Evolutionary conservation across 2,797 vertebrate species (phyloP).

Genomic region (Siniperca obscura): DNA sequence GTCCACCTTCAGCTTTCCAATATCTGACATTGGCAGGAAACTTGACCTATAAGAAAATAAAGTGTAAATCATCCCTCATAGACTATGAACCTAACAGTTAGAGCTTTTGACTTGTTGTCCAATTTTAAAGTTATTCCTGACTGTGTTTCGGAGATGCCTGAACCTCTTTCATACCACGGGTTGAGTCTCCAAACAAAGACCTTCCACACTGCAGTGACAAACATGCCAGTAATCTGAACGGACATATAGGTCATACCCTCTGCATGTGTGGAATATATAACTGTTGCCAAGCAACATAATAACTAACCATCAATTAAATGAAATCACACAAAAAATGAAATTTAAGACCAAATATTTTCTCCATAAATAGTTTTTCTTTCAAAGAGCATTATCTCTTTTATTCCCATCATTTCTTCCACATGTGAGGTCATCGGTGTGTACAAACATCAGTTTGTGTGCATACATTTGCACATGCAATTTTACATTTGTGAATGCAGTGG

Average conservation of each 20-base stretch:
- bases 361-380: not conserved
- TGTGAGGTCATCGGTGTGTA: not conserved
- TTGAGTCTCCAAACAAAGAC: conserved; percentile 50
- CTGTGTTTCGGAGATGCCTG: conserved; percentile 5
- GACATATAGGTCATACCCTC: conserved; percentile 46
- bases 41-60: not conserved
- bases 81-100: not conserved
- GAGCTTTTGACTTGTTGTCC: not conserved
- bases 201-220: conserved; percentile 61
- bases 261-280: conserved; percentile 53
- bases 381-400: not conserved
- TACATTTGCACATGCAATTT: not conserved
- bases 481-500: not conserved
- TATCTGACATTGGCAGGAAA: conserved; percentile 22
- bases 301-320: conserved; percentile 1
- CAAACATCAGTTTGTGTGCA: not conserved
- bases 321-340: conserved; percentile 14
- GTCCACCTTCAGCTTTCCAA: conserved; percentile 6
- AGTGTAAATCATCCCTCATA: not conserved
- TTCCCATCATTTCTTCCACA: not conserved
- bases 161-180: conserved; percentile 44
- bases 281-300: conserved; percentile 55
- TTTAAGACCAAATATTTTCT: not conserved
- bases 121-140: conserved; percentile 6
- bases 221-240: conserved; percentile 60